phyloP scores from a whole-genome alignment of 2,113 vertebrate species.

The Colinus virginianus region DNA sequence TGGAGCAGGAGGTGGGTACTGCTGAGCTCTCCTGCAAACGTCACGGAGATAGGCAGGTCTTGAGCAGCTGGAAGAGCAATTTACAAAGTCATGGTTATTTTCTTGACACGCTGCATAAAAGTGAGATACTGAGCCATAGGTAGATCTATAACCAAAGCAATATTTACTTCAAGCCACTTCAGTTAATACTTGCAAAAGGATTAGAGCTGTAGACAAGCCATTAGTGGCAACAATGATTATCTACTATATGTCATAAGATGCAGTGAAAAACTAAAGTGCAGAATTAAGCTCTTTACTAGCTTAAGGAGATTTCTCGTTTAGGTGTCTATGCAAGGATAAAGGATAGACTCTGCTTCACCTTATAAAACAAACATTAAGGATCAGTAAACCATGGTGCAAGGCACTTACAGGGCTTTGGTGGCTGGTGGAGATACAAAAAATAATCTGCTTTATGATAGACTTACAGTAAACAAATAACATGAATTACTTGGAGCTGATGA shows the following conservation, averaged over 20 bases:
- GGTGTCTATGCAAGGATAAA: neutral
- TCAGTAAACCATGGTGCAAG: neutral
- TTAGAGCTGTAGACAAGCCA: slow-evolving; percentile 30
- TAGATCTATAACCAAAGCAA: neutral
- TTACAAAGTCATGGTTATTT: neutral
- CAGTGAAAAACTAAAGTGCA: slow-evolving; percentile 43
- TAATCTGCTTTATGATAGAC: neutral
- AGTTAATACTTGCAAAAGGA: slow-evolving; percentile 53
- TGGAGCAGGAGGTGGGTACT: neutral
- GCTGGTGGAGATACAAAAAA: neutral
- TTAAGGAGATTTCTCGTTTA: slow-evolving; percentile 48
- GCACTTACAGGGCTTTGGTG: neutral
- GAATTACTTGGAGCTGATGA: neutral
- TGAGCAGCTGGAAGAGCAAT: neutral
- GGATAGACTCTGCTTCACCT: neutral
- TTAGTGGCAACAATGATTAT: slow-evolving; percentile 38
- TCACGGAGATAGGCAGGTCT: neutral
- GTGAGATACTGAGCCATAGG: neutral
- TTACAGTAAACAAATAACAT: slow-evolving; percentile 24
- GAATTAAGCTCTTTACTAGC: slow-evolving; percentile 56
- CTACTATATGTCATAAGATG: neutral
- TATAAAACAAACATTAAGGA: slow-evolving; percentile 29
- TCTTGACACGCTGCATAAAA: neutral
- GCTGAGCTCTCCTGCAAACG: neutral
- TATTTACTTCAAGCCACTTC: slow-evolving; percentile 6